These are phyloP conservation scores for Halcyon senegalensis DNA, from an alignment of 2,113 vertebrate genomes.

Conservation along the genomic window DNA sequence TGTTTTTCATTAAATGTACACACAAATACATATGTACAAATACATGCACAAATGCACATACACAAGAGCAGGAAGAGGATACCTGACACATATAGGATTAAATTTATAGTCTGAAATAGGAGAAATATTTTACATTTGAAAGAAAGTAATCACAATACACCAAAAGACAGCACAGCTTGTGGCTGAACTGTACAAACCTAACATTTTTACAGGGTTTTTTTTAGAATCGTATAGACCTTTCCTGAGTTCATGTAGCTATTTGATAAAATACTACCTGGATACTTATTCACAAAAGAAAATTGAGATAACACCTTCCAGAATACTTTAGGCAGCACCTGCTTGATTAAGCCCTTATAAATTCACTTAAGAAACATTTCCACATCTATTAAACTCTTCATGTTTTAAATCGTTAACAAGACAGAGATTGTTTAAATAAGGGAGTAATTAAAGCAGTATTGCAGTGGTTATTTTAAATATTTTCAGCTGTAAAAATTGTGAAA, in stretches of 20 bases:
- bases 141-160: background rate
- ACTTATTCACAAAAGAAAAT: background rate
- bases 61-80: fast-evolving
- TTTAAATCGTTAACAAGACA: background rate
- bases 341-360: background rate
- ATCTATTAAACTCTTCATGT: background rate
- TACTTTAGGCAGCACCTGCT: background rate
- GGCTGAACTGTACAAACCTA: background rate
- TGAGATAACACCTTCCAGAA: background rate
- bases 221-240: background rate
- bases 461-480: background rate
- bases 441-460: background rate
- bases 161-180: background rate
- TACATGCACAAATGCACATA: background rate
- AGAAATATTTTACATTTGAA: background rate
- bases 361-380: background rate
- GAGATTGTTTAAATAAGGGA: background rate
- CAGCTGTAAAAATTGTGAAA: background rate
- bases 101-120: background rate
- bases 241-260: background rate
- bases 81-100: background rate
- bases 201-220: background rate
- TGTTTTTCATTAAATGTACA: background rate
- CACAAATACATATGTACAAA: background rate
- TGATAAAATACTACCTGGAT: background rate